A percentile compares a stretch with the other conserved stretches of the same genome.
These are phyloP conservation scores for Sycophila sp. DNA, from an alignment of 1,140 invertebrate species.

Conservation along the genomic window DNA sequence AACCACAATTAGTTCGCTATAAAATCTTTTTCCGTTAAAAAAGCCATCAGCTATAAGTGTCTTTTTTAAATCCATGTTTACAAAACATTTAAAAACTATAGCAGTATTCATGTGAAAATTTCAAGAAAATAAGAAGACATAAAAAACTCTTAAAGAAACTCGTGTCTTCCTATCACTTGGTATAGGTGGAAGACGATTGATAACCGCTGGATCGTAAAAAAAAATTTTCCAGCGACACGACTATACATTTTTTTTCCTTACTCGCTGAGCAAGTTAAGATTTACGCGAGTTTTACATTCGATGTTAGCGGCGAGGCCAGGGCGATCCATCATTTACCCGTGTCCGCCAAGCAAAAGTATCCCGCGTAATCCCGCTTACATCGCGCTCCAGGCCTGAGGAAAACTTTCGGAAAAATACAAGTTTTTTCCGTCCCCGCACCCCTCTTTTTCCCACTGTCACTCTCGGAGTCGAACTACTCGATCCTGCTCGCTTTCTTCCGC, in stretches of 20 bases:
- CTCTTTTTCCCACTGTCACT: conserved; percentile 5
- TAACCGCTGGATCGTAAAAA: neutral
- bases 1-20: too few relatives aligned
- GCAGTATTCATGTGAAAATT: too few relatives aligned
- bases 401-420: conserved; percentile 53
- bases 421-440: conserved; percentile 38
- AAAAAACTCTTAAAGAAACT: too few relatives aligned
- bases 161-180: too few relatives aligned
- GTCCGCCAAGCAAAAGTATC: conserved; percentile 56
- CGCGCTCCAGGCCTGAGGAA: conserved; percentile 43
- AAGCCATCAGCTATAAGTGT: too few relatives aligned
- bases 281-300: conserved; percentile 60
- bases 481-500: neutral
- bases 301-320: conserved; percentile 28
- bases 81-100: too few relatives aligned
- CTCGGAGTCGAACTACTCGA: neutral
- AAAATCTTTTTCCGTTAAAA: too few relatives aligned
- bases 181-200: conserved; percentile 33
- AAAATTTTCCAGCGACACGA: neutral
- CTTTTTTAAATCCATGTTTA: too few relatives aligned
- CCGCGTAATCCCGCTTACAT: conserved; percentile 52
- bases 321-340: conserved; percentile 63
- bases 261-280: conserved; percentile 49
- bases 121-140: too few relatives aligned
- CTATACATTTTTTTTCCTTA: neutral